Percentiles rank a stretch among this genome's conserved stretches.
Conservation (phyloP, 1,140 invertebrate genomes). For the Mercenaria mercenaria region DNA sequence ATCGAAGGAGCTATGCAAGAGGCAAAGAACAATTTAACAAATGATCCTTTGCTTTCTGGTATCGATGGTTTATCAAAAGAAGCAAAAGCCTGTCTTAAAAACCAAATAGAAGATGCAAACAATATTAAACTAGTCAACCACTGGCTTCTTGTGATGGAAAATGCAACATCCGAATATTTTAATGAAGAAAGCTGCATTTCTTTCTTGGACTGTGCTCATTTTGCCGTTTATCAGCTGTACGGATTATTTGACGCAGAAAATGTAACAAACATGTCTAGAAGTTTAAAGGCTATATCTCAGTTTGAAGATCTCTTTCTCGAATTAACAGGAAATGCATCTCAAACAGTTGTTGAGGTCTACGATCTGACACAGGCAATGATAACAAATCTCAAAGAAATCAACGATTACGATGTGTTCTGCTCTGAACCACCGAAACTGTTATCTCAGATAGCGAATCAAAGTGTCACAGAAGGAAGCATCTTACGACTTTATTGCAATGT, state of each 20-base stretch:
- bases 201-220: conserved; percentile 39
- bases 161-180: conserved; percentile 24
- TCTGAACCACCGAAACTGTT: conserved; percentile 5
- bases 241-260: conserved; percentile 19
- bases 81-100: not conserved
- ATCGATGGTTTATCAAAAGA: not conserved
- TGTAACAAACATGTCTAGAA: conserved; percentile 12
- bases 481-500: conserved; percentile 6
- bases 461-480: not conserved
- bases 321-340: conserved; percentile 2
- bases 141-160: conserved; percentile 36
- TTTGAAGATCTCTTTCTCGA: conserved; percentile 34
- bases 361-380: not conserved
- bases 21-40: not conserved
- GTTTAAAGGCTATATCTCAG: not conserved
- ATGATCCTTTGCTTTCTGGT: not conserved
- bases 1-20: not conserved
- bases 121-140: conserved; percentile 28
- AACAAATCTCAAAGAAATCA: not conserved
- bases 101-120: not conserved
- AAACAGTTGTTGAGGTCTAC: not conserved
- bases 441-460: not conserved
- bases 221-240: conserved; percentile 8
- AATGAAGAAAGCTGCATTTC: not conserved
- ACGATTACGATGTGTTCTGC: conserved; percentile 30